Conservation (phyloP, 1,140 invertebrate genomes). For the Matsumurasca onukii region DNA sequence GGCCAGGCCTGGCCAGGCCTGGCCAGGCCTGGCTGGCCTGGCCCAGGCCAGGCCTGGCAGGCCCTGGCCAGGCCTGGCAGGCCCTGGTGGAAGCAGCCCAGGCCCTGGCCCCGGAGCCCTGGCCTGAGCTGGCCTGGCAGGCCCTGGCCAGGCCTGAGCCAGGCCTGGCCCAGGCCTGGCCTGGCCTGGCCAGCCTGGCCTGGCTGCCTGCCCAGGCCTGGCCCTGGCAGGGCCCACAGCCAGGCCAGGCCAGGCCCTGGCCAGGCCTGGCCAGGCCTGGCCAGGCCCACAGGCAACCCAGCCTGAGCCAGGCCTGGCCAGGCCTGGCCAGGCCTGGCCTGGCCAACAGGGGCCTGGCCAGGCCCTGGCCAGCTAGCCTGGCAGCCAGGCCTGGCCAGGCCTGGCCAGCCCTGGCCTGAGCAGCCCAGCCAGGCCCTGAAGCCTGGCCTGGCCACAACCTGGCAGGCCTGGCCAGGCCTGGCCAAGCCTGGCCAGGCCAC, state of each 20-base stretch:
- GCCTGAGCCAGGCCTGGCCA: background rate
- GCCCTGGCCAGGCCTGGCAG: constrained; percentile 17
- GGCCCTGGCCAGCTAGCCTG: background rate
- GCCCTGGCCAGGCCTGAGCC: background rate
- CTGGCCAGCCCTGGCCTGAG: background rate
- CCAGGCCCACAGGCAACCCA: background rate
- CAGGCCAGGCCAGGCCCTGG: background rate
- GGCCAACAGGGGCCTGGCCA: no score
- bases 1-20: background rate
- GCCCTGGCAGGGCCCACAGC: background rate
- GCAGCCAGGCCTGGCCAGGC: background rate
- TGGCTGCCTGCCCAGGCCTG: background rate
- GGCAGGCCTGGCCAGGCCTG: no score
- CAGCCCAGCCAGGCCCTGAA: background rate
- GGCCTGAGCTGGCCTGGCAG: background rate
- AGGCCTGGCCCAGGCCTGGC: background rate
- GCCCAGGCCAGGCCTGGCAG: constrained; percentile 11
- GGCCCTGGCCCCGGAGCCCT: background rate
- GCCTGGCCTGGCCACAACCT: no score
- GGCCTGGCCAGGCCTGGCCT: no score
- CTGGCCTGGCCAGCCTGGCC: background rate
- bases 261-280: no score
- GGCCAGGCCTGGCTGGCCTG: background rate
- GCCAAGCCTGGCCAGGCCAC: background rate
- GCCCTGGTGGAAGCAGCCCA: no score